Base-by-base conservation (phyloP, 2,113 vertebrate genomes). In the Apeltes quadracus region DNA sequence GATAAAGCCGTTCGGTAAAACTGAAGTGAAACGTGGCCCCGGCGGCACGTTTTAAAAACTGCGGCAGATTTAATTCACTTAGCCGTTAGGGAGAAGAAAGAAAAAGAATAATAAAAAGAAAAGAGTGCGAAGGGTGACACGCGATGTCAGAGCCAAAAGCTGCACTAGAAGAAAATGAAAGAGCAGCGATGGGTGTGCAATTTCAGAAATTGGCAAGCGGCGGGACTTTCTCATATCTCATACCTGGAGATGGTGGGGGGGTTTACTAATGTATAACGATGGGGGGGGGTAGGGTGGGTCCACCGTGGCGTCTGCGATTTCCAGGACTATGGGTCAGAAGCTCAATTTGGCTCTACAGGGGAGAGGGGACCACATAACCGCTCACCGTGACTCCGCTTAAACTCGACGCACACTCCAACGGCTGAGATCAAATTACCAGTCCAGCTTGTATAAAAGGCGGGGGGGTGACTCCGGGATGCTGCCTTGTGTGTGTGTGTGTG, bases 61-160 rank as follows among this genome's bases (percentile, higher is more conserved):
- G 73, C 71, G 76, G 82, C 68, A 79, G 84, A 85, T 88, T 87
- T 87, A 87, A 89, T 90, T 90, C 84, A 90, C 83, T 91, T 88
- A 88, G 81, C 79, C 55, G 81, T 89, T 88, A 82, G 72, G 81
- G 72, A 48, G 62, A 78, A 79, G 67, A 62, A 46, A 46, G 15
- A 29, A 36, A 3, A 7, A 29, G 69, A 36, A 50, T 8, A 22
- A 38, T 41, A 67, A 15, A 25, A 34, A 61, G 75, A n/a, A 62
- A 69, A 72, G 59, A 56, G 69, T 20, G 27, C 55, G 59, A 66
- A 77, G 78, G 67, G 70, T 82, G 81, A 87, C 72, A 34, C 75
- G 6, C 58, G 75, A 82, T 36, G 62, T 62, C 79, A 59, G 50
- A 75, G 78, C 65, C 80, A 75, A 85, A 84, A 41, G 23, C 20